Base-by-base conservation (phyloP, 2,797 vertebrate genomes). In the Acanthurus lineatus region DNA sequence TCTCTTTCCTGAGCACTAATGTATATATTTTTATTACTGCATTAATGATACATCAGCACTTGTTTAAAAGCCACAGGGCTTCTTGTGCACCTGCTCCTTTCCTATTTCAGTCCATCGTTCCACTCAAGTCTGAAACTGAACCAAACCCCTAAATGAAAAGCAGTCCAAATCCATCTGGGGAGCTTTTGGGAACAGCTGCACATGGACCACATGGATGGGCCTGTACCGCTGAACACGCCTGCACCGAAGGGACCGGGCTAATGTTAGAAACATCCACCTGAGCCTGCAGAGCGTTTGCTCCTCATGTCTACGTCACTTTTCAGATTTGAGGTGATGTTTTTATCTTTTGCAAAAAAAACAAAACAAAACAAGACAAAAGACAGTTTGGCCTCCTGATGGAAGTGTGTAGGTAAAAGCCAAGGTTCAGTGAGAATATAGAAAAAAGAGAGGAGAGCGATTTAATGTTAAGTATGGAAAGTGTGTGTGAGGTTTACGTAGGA, bases 181-280 rank as follows among this genome's bases (percentile, higher is more conserved):
- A 45, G 67, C 60, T 56, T 73, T 69, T 8, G 64, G 40, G 10
- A 76, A 45, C 76, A 88, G 86, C 63, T 86, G 84, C 53, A 76
- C 61, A 63, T 14, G 28, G 44, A 51, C 52, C 53, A 49, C 61
- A 28, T 47, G 64, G 63, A 20, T 48, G 15, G 47, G 75, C 49
- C 35, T 5, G 25, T 51, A 42, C 16, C 10, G 8, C 58, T 10
- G 38, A 45, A 56, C 60, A 9, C 22, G 45, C 45, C 73, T 44
- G 61, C 58, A 54, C 58, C 73, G 11, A 19, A 65, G n/a, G n/a
- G 17, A 32, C 32, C 47, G 3, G 42, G 3, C 35, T 5, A 17
- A 32, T 49, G 44, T n/a, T 19, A 12, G 40, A 67, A 42, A 19
- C 17, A 45, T 17, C 49, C 42, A 45, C 59, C 40, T 60, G 60